A percentile compares a stretch with the other conserved stretches of the same genome.
These are phyloP conservation scores for Scaptomyza reducta DNA, from an alignment of 2,888 invertebrate genomes.

Conservation along the genomic window DNA sequence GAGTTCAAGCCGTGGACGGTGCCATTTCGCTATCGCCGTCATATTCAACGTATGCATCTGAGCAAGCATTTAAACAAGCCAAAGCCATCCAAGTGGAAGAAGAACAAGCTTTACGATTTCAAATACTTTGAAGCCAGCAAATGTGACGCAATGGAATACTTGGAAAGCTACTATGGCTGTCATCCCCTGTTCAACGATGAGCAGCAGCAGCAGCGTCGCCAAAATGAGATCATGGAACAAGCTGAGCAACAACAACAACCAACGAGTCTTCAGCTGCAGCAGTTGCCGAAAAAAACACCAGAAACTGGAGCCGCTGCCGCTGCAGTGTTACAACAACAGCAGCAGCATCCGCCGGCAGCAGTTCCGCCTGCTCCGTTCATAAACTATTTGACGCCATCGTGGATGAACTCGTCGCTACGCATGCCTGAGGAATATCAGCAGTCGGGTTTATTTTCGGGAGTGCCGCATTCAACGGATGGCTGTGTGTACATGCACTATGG, in stretches of 20 bases:
- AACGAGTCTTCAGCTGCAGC: not conserved
- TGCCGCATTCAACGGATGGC: conserved; percentile 55
- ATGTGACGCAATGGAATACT: conserved; percentile 34
- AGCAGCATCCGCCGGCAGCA: not conserved
- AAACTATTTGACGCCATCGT: conserved; percentile 17
- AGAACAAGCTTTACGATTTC: conserved; percentile 47
- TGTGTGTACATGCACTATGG: conserved; percentile 65
- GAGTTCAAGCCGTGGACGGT: conserved; percentile 89
- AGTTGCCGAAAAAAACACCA: conserved; percentile 3
- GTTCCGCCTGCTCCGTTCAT: conserved; percentile 12
- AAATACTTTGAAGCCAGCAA: conserved; percentile 51
- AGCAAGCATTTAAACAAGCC: conserved; percentile 40
- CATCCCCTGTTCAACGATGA: conserved; percentile 6
- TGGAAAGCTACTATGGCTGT: conserved; percentile 26
- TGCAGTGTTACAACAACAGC: conserved; percentile 7
- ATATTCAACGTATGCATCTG: conserved; percentile 64
- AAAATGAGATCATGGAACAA: not conserved
- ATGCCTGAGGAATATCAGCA: conserved; percentile 39
- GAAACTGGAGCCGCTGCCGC: conserved; percentile 16
- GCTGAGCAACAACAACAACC: not conserved
- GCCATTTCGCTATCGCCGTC: conserved; percentile 85
- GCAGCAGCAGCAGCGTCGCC: conserved; percentile 3
- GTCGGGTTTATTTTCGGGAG: conserved; percentile 14
- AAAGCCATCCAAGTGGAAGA: conserved; percentile 51
- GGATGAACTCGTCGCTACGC: conserved; percentile 31